Evolutionary conservation across 2,113 vertebrate species (phyloP).

Genomic region (Rhinichthys klamathensis): DNA sequence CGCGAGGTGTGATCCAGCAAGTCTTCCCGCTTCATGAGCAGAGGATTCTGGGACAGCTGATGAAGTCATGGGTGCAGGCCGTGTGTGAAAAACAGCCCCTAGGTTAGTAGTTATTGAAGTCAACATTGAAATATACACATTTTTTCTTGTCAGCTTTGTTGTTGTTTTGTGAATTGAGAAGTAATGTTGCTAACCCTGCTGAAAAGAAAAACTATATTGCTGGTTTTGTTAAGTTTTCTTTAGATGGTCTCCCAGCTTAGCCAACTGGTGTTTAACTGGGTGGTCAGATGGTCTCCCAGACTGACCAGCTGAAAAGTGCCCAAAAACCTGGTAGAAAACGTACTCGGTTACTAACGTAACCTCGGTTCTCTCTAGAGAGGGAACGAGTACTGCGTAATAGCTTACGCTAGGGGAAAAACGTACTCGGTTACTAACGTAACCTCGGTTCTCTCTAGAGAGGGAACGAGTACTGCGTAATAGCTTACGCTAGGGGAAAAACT

Average conservation of each 20-base stretch:
- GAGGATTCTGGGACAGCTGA: slow-evolving; percentile 91
- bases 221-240: background rate
- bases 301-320: no score
- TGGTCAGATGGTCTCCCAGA: no score
- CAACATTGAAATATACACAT: background rate
- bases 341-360: no score
- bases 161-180: background rate
- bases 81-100: slow-evolving; percentile 93
- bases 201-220: background rate
- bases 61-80: slow-evolving; percentile 97
- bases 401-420: no score
- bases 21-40: slow-evolving; percentile 95
- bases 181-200: background rate
- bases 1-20: slow-evolving; percentile 93
- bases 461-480: no score
- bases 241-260: background rate
- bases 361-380: no score
- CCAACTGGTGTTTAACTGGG: no score
- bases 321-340: no score
- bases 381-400: no score
- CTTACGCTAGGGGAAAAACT: no score
- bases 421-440: no score
- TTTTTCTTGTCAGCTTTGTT: background rate
- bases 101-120: slow-evolving; percentile 72
- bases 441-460: no score